Base-by-base conservation (phyloP, 1,140 invertebrate species). In the Potamilus streckersoni region DNA sequence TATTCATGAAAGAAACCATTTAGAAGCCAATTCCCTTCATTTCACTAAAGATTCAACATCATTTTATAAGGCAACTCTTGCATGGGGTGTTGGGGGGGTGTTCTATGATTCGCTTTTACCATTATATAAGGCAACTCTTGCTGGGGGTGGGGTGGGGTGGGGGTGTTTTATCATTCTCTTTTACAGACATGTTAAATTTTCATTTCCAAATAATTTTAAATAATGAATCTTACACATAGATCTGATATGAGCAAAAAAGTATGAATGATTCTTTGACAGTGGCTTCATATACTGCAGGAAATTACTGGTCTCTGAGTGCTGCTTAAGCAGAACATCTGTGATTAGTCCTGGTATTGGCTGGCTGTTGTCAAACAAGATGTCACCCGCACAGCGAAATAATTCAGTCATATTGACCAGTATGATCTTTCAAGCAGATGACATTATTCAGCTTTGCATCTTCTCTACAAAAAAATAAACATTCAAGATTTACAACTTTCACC, bases 241-340 rank as follows among this genome's bases (percentile, higher is more conserved):
- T 73, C 80, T 67, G 38, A 90, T 85, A 61, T 88, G 82, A 60
- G 83, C 86, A 84, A 83, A 87, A 79, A 89, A 90, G 75, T 86
- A 89, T n/a, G 88, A 88, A 80, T 86, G 73, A 49, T 85, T 74
- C 71, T 78, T 75, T 6, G 84, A 86, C 0, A 90, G 77, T 13
- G 89, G 87, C 67, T 79, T 76, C 60, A 81, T 68, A 73, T 84
- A 86, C 76, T 90, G 89, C 13, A 90, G 79, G 71, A 85, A 88
- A 55, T 85, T 89, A 74, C 85, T 85, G 60, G 84, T 87, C 71
- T 87, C 86, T 55, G 85, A 86, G 65, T 77, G 86, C 70, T 82
- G 84, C 73, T 87, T 87, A 31, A 88, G 74, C 57, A 83, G 79
- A 14, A 89, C 87, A 74, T 84, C 82, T 63, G 81, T 81, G 16